Evolutionary conservation across 1,140 invertebrate genomes (phyloP).

Genomic region (Dermatophagoides farinae): DNA sequence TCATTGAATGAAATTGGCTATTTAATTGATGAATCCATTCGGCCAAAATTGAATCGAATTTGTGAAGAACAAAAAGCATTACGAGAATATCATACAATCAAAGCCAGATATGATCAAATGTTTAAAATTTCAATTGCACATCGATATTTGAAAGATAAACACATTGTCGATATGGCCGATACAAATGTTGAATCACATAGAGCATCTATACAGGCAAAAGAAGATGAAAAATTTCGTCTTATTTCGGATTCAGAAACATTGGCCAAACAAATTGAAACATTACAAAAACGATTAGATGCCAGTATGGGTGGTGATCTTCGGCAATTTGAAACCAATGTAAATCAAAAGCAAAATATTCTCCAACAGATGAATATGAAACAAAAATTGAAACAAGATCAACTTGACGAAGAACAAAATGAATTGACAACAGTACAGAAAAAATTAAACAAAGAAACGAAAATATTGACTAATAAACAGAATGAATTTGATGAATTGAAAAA

Average conservation of each 20-base stretch:
- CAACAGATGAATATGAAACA: constrained; percentile 41
- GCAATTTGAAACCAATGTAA: constrained; percentile 41
- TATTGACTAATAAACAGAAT: constrained; percentile 33
- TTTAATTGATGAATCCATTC: constrained; percentile 61
- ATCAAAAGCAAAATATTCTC: constrained; percentile 41
- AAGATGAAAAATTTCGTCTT: constrained; percentile 21
- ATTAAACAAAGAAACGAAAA: constrained; percentile 33
- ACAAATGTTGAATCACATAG: constrained; percentile 24
- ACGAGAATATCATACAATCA: constrained; percentile 60
- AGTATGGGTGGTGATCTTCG: constrained; percentile 42
- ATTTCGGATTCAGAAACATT: constrained; percentile 28
- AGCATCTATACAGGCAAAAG: constrained; percentile 16
- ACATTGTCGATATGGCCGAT: constrained; percentile 32
- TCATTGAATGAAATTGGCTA: constrained; percentile 67
- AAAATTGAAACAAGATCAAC: constrained; percentile 44
- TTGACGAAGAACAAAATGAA: constrained; percentile 46
- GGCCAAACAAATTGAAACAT: constrained; percentile 26
- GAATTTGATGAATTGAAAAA: constrained; percentile 42
- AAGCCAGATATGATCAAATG: constrained; percentile 62
- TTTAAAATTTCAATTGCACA: constrained; percentile 52
- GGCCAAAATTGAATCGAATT: constrained; percentile 62
- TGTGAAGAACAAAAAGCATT: constrained; percentile 64
- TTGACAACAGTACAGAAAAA: constrained; percentile 44
- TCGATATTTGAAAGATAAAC: constrained; percentile 38
- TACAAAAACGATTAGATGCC: constrained; percentile 25